phyloP scores from a whole-genome alignment of 1,140 invertebrate genomes.

The Manduca sexta region DNA sequence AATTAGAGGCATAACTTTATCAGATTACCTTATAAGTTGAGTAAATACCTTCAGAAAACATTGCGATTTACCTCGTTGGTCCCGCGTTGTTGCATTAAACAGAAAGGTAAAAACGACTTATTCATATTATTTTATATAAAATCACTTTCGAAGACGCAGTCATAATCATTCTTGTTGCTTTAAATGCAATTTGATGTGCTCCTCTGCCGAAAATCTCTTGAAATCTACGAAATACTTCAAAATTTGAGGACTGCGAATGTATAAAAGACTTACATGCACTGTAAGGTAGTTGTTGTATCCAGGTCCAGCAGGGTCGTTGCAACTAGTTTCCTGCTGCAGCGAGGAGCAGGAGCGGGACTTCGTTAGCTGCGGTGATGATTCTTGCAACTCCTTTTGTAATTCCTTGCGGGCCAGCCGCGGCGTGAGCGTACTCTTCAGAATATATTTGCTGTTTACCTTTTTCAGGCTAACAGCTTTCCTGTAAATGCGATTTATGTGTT shows the following conservation, averaged over 20 bases:
- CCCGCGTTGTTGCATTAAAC: no score
- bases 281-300: conserved; percentile 81
- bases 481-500: conserved; percentile 23
- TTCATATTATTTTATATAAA: no score
- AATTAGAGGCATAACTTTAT: no score
- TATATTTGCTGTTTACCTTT: conserved; percentile 88
- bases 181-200: no score
- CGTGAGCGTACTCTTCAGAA: conserved; percentile 86
- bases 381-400: conserved; percentile 76
- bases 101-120: no score
- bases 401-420: conserved; percentile 82
- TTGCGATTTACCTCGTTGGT: no score
- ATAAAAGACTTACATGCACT: conserved; percentile 76
- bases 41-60: no score
- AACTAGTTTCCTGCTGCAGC: conserved; percentile 72
- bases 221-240: no score
- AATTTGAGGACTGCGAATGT: background rate
- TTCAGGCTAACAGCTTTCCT: conserved; percentile 87
- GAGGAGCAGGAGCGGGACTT: conserved; percentile 83
- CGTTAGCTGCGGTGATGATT: conserved; percentile 72
- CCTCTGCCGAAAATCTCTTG: no score
- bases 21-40: no score
- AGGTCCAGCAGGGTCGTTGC: conserved; percentile 56
- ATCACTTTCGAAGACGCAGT: no score
- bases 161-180: no score